phyloP scores from a whole-genome alignment of 2,888 invertebrate species.

The Cephus nigrinus region DNA sequence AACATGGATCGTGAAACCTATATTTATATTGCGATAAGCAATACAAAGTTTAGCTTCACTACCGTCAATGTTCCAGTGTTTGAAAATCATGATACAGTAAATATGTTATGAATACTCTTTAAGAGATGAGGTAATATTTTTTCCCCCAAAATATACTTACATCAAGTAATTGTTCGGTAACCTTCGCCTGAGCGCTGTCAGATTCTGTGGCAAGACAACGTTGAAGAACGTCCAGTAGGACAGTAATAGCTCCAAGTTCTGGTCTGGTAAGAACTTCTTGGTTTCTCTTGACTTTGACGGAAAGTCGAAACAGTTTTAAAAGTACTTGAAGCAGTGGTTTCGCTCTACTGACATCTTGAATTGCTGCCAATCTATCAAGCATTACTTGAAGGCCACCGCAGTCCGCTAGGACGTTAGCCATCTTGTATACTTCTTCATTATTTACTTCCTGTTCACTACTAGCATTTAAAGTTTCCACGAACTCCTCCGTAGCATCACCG shows the following conservation, averaged over 20 bases:
- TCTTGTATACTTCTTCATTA: constrained; percentile 93
- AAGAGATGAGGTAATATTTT: constrained; percentile 3
- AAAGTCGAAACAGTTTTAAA: constrained; percentile 88
- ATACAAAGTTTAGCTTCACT: constrained; percentile 7
- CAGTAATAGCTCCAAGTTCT: constrained; percentile 84
- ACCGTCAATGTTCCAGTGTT: background rate
- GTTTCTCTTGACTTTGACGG: constrained; percentile 90
- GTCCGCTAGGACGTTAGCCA: constrained; percentile 87
- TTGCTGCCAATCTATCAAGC: constrained; percentile 85
- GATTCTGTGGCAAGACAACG: constrained; percentile 76
- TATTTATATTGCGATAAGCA: background rate
- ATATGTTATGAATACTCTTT: constrained; percentile 7
- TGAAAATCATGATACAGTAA: background rate
- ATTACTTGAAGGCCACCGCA: constrained; percentile 85
- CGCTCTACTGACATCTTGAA: constrained; percentile 87
- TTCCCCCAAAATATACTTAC: constrained; percentile 61
- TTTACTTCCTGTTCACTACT: constrained; percentile 89
- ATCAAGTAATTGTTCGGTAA: constrained; percentile 91
- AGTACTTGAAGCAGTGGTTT: constrained; percentile 89
- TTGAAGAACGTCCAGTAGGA: constrained; percentile 86
- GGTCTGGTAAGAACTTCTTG: constrained; percentile 90
- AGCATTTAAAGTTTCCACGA: constrained; percentile 92
- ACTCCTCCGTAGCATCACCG: constrained; percentile 99
- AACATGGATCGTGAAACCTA: background rate
- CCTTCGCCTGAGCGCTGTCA: constrained; percentile 78